A percentile compares a stretch with the other conserved stretches of the same genome.
phyloP scores from a whole-genome alignment of 2,113 vertebrate species.

The Megaceryle torquata region DNA sequence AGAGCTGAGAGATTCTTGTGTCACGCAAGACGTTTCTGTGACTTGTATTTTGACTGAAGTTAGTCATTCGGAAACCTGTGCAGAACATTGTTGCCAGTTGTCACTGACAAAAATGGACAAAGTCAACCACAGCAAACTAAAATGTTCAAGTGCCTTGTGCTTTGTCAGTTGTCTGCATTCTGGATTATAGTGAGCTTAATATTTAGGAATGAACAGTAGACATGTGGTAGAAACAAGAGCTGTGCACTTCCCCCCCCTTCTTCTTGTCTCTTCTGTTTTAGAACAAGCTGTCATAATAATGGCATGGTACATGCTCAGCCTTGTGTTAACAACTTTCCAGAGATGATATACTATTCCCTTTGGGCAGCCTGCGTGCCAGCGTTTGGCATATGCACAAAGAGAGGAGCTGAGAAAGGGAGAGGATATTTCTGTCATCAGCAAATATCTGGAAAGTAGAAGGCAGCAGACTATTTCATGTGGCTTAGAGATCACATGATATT shows the following conservation, averaged over 20 bases:
- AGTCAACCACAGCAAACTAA: not conserved
- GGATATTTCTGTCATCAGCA: conserved; percentile 7
- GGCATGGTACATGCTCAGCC: conserved; percentile 67
- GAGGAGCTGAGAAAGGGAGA: conserved; percentile 24
- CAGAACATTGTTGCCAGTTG: not conserved
- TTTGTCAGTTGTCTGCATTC: not conserved
- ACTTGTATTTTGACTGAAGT: not conserved
- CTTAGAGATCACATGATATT: not conserved
- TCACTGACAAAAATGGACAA: not conserved
- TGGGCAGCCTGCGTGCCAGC: conserved; percentile 45
- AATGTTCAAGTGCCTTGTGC: not conserved
- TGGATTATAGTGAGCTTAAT: not conserved
- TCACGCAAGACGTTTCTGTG: not conserved
- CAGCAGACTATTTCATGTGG: not conserved
- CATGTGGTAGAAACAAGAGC: not conserved
- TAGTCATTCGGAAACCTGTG: not conserved
- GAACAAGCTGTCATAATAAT: conserved; percentile 71
- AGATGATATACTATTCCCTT: conserved; percentile 69
- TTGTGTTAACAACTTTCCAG: conserved; percentile 72
- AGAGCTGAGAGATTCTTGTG: not conserved
- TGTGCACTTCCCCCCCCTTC: not conserved
- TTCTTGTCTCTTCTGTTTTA: conserved; percentile 62
- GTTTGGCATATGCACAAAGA: conserved; percentile 55
- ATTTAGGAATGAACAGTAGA: not conserved
- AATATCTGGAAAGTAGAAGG: not conserved